Evolutionary conservation across 2,888 invertebrate species (phyloP), one percentile per base, ranked within the genome.

Genomic region (Eugnorisma glareosa): DNA sequence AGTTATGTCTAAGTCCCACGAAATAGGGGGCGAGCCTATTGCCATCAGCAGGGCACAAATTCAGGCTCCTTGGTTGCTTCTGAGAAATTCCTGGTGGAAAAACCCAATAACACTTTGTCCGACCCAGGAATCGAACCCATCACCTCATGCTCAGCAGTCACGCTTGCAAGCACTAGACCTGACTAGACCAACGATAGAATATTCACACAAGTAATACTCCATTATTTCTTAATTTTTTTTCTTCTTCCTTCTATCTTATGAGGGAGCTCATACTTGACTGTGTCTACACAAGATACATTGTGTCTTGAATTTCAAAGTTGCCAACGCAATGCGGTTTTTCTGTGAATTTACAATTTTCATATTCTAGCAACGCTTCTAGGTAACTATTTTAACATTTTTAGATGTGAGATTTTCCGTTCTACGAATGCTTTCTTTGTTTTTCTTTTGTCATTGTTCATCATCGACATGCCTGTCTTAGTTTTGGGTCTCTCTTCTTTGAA

Each of bases 221-320:
- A 45, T 21, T 48, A 48, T 21, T 21, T 7, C 45, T 18, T 21
- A 6, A 45, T 18, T 18, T 7, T 7, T 21, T 21, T 48, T n/a
- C 11, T 5, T n/a, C n/a, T n/a, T 28, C 57, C 18, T 18, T 57
- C 15, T 57, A 28, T 28, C 2, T 7, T 31, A 57, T 18, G 28
- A 59, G 15, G 18, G 8, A 59, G 18, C 8, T 59, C 31, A 3
- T 18, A 31, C 31, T 54, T 68, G 31, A 43, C 31, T 43, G 40
- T 24, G 40, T 43, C 66, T 13, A 54, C 40, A 31, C 11, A 15
- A 51, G 18, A 28, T 51, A 40, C 24, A 18, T 73, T 67, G 43
- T 48, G 66, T 31, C 54, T 10, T 73, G 69, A 57, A 43, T 69
- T 43, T 43, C 43, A 70, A 69, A 35, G 8, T n/a, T 21, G 4